Percentiles rank a stretch among this genome's conserved stretches.
These are phyloP conservation scores for Gallinago solitaria DNA, from an alignment of 2,797 vertebrate genomes.

Conservation along the genomic window DNA sequence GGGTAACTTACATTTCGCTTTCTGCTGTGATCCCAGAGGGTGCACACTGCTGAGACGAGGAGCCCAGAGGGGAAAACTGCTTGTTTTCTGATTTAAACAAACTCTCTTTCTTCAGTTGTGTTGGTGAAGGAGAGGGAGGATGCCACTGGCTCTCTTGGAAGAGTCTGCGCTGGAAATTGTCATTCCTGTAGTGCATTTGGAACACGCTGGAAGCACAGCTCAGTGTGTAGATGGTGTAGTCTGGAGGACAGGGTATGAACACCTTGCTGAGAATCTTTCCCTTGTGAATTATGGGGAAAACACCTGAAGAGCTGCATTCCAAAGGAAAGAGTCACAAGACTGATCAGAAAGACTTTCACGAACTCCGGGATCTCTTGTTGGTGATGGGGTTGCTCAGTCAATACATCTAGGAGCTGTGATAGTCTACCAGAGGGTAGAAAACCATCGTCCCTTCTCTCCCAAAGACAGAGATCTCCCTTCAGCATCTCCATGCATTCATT, in stretches of 20 bases:
- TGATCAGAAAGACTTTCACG: not conserved
- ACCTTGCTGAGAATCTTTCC: not conserved
- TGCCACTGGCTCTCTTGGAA: not conserved
- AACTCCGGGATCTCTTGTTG: not conserved
- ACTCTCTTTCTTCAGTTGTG: not conserved
- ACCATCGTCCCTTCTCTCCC: not conserved
- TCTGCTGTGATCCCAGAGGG: not conserved
- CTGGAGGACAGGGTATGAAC: not conserved
- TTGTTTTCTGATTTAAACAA: not conserved
- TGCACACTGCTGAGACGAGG: accelerated
- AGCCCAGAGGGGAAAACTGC: not conserved
- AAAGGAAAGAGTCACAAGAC: not conserved
- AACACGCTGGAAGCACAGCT: not conserved
- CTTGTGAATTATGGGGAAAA: not conserved
- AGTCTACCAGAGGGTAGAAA: not conserved
- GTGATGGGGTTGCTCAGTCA: not conserved
- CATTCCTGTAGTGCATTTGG: not conserved
- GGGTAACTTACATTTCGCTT: not conserved
- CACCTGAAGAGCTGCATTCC: not conserved
- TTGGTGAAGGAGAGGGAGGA: not conserved
- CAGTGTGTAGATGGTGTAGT: not conserved
- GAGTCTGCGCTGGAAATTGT: not conserved
- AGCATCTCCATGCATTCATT: not conserved
- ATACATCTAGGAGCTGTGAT: not conserved
- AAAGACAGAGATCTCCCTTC: not conserved